Evolutionary conservation across 2,888 invertebrate genomes (phyloP).

Genomic region (Macaria notata): DNA sequence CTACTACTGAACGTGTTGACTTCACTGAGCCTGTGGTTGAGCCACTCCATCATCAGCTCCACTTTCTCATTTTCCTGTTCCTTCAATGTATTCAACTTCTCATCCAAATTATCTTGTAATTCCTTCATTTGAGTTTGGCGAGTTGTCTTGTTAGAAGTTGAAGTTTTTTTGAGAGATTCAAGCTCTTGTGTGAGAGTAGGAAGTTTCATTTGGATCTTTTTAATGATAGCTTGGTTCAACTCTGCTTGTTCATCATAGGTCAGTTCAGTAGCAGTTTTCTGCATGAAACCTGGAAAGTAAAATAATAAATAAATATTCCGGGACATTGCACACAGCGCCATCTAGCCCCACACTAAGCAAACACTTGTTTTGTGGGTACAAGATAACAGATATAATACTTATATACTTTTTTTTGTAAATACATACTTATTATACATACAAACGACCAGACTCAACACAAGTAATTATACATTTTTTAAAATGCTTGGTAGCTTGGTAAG

Average conservation of each 20-base stretch:
- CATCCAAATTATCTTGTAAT: slow-evolving; percentile 59
- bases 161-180: slow-evolving; percentile 49
- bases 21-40: slow-evolving; percentile 60
- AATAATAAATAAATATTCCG: no score
- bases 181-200: slow-evolving; percentile 57
- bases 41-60: slow-evolving; percentile 74
- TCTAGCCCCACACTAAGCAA: no score
- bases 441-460: no score
- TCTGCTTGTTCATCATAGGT: slow-evolving; percentile 71
- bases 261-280: slow-evolving; percentile 59
- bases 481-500: no score
- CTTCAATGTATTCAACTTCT: slow-evolving; percentile 58
- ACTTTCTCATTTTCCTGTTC: slow-evolving; percentile 68
- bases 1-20: slow-evolving; percentile 57
- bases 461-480: no score
- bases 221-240: slow-evolving; percentile 64
- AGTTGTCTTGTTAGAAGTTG: slow-evolving; percentile 37
- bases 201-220: slow-evolving; percentile 62
- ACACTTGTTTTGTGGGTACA: no score
- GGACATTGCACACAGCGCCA: no score
- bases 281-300: slow-evolving; percentile 60
- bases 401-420: no score
- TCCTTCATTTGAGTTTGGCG: slow-evolving; percentile 53
- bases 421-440: no score
- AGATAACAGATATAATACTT: no score